Percentiles rank a stretch among this genome's conserved stretches.
phyloP scores from a whole-genome alignment of 2,113 vertebrate genomes.

The Scalopus aquaticus region DNA sequence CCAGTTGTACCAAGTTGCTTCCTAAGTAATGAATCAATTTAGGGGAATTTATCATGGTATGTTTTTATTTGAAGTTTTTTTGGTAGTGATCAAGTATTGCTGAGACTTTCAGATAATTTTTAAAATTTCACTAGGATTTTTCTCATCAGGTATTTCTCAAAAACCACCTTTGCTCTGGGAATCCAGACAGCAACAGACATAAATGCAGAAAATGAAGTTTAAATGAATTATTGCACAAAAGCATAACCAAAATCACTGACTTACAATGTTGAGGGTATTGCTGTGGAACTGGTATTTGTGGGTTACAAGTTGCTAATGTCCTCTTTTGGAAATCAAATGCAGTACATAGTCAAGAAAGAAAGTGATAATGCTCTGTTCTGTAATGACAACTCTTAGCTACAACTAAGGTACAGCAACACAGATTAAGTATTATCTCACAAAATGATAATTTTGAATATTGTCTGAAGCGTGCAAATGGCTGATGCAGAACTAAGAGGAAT shows the following conservation, averaged over 20 bases:
- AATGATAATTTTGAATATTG: neutral
- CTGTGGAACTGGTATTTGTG: neutral
- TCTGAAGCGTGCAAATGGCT: neutral
- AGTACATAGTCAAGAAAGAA: neutral
- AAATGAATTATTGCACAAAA: neutral
- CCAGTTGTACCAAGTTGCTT: neutral
- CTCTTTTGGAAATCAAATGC: neutral
- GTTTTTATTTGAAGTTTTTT: conserved; percentile 25
- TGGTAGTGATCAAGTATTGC: neutral
- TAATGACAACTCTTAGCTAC: neutral
- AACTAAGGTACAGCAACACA: neutral
- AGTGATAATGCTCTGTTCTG: neutral
- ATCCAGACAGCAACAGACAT: neutral
- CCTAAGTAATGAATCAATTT: neutral
- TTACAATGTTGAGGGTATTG: neutral
- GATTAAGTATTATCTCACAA: neutral
- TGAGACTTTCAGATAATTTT: neutral
- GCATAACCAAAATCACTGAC: neutral
- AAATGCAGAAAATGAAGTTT: neutral
- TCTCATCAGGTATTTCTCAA: conserved; percentile 19
- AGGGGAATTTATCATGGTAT: neutral
- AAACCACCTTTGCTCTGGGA: neutral
- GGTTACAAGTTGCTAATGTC: neutral
- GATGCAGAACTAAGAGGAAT: neutral
- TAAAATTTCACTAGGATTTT: neutral